Evolutionary conservation across 2,888 invertebrate genomes (phyloP).

Genomic region (Eupithecia centaureata): DNA sequence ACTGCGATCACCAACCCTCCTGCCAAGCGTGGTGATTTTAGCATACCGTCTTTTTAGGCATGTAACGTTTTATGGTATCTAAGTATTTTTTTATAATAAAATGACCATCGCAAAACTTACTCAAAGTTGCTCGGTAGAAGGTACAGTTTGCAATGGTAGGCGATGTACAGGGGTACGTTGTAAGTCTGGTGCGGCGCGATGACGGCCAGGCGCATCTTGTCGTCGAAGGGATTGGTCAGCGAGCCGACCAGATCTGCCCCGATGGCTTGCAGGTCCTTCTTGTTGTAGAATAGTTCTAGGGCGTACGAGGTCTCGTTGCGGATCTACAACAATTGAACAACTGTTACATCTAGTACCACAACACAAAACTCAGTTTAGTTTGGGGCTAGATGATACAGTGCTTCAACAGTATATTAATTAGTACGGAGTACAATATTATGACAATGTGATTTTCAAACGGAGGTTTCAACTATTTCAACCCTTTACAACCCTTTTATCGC

Average conservation of each 20-base stretch:
- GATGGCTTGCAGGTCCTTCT: conserved; percentile 86
- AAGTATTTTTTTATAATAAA: conserved; percentile 1
- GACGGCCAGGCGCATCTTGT: conserved; percentile 88
- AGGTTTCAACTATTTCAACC: no score
- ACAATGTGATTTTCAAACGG: not conserved
- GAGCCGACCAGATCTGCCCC: conserved; percentile 86
- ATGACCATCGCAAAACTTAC: conserved; percentile 75
- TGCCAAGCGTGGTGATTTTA: no score
- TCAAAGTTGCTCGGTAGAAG: conserved; percentile 89
- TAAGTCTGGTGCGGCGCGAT: conserved; percentile 90
- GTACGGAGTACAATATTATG: not conserved
- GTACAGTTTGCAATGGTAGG: conserved; percentile 91
- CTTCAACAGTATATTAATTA: no score
- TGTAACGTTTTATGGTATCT: not conserved
- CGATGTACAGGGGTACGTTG: conserved; percentile 90
- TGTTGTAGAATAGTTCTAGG: conserved; percentile 89
- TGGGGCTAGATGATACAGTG: no score
- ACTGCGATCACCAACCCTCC: no score
- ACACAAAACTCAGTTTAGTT: no score
- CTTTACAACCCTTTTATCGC: no score
- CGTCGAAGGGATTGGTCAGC: conserved; percentile 89
- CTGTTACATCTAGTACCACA: no score
- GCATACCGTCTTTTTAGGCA: no score
- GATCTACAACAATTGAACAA: conserved; percentile 74
- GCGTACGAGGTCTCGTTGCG: conserved; percentile 91